Conservation (phyloP, 2,797 vertebrate species). For the Semaprochilodus insignis region DNA sequence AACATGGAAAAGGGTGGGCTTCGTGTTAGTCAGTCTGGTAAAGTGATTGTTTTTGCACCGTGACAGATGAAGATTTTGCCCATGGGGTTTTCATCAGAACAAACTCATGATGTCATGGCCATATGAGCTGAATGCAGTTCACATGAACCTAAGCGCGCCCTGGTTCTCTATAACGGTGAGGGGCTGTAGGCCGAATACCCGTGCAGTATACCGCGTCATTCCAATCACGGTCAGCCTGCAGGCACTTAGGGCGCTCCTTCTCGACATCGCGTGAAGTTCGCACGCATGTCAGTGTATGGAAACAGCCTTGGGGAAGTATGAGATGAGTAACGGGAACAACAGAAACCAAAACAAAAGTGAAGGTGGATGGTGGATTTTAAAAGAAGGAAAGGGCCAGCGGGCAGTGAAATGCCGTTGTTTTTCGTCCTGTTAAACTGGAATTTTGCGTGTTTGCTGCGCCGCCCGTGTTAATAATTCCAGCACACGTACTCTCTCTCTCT, state of each 20-base stretch:
- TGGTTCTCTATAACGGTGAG: not conserved
- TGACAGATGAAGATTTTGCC: not conserved
- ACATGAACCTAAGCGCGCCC: not conserved
- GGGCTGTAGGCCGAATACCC: too few species aligned
- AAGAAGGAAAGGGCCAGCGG: not conserved
- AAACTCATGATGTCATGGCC: constrained; percentile 8
- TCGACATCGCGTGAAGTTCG: not conserved
- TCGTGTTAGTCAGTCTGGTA: not conserved
- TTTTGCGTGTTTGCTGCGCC: not conserved
- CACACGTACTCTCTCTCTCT: not conserved
- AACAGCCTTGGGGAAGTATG: not conserved
- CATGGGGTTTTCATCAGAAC: not conserved
- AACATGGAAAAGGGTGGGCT: constrained; percentile 3
- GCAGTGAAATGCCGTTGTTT: not conserved
- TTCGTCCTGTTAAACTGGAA: too few species aligned
- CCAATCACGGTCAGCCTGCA: too few species aligned
- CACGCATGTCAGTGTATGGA: not conserved
- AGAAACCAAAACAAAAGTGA: not conserved
- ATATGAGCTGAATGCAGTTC: constrained; percentile 7
- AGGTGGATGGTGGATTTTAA: not conserved
- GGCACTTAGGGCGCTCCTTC: too few species aligned
- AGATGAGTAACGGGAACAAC: not conserved
- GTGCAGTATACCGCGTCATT: not conserved
- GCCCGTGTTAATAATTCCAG: constrained; percentile 22
- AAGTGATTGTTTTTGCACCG: constrained; percentile 11